A percentile compares a stretch with the other conserved stretches of the same genome.
These are phyloP conservation scores for Tolypeutes matacus DNA, from an alignment of 2,797 vertebrate genomes.

Conservation along the genomic window DNA sequence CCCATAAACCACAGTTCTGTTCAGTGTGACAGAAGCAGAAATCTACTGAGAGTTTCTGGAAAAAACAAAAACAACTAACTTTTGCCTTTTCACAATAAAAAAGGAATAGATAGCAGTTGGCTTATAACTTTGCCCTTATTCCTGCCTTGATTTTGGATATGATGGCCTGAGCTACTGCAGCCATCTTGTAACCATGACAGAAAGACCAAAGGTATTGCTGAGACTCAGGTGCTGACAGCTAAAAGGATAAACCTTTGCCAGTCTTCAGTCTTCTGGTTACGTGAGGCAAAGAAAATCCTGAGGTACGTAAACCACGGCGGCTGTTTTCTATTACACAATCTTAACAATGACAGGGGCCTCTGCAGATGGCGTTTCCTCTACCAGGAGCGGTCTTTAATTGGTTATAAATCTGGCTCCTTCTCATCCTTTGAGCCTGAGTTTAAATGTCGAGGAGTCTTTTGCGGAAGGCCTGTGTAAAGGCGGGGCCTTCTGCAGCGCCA, in stretches of 20 bases:
- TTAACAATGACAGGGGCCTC: too few species aligned
- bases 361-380: too few species aligned
- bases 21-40: not conserved
- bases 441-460: not conserved
- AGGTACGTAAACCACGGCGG: accelerated
- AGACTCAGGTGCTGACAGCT: not conserved
- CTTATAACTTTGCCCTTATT: not conserved
- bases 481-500: not conserved
- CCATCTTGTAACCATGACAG: too few species aligned
- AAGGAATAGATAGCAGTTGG: not conserved
- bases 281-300: not conserved
- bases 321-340: not conserved
- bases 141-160: not conserved
- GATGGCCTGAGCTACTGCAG: not conserved
- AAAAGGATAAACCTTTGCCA: not conserved
- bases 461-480: not conserved
- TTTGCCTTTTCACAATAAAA: not conserved
- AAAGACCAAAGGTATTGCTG: not conserved
- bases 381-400: not conserved
- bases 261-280: too few species aligned
- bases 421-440: not conserved
- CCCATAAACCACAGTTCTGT: not conserved
- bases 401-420: not conserved
- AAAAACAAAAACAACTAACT: too few species aligned
- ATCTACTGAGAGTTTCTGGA: not conserved